Evolutionary conservation across 1,140 invertebrate genomes (phyloP).

Genomic region (Meloidogyne chitwoodi): DNA sequence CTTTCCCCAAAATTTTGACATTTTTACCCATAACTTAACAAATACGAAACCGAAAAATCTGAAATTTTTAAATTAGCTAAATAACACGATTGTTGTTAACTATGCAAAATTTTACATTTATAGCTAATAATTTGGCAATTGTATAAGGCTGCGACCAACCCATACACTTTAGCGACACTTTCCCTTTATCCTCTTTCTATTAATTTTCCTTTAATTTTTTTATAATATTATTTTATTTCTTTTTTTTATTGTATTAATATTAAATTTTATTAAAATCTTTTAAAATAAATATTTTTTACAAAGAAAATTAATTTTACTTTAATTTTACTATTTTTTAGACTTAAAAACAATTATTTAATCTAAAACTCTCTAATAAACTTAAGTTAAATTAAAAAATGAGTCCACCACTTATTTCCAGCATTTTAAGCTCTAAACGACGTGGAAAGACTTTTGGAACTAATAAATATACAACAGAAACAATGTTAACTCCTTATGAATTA

Average conservation of each 20-base stretch:
- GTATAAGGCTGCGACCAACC: not conserved
- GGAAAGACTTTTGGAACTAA: not conserved
- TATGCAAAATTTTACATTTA: not conserved
- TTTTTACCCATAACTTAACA: not conserved
- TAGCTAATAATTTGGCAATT: not conserved
- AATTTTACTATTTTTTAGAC: too few relatives aligned
- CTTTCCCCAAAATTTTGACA: not conserved
- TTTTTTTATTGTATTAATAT: too few relatives aligned
- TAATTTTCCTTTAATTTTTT: not conserved
- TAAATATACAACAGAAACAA: constrained; percentile 14
- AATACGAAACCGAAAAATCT: not conserved
- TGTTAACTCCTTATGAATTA: constrained; percentile 45
- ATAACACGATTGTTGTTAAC: not conserved
- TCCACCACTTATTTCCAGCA: not conserved
- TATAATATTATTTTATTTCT: too few relatives aligned
- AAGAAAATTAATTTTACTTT: too few relatives aligned
- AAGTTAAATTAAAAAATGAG: not conserved
- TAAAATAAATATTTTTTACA: too few relatives aligned
- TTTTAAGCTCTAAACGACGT: constrained; percentile 1
- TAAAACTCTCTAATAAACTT: not conserved
- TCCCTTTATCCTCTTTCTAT: not conserved
- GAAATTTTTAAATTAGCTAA: not conserved
- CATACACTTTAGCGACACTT: not conserved
- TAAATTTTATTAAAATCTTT: too few relatives aligned
- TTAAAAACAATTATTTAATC: not conserved